phyloP scores from a whole-genome alignment of 2,888 invertebrate species.

The Tiliacea citrago region DNA sequence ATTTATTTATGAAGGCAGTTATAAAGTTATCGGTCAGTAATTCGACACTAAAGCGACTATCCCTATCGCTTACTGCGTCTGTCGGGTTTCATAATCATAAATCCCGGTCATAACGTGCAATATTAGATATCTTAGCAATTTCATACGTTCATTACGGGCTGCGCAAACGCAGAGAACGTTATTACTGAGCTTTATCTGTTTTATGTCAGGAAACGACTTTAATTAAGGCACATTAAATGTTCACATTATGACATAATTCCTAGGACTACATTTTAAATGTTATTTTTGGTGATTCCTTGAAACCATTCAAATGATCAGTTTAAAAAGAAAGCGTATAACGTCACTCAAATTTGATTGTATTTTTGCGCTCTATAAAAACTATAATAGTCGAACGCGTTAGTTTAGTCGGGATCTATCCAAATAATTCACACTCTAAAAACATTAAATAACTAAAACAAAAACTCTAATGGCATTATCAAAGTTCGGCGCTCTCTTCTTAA shows the following conservation, averaged over 20 bases:
- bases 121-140: slow-evolving; percentile 52
- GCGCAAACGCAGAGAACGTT: slow-evolving; percentile 44
- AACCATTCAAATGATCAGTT: not conserved
- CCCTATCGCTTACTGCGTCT: slow-evolving; percentile 34
- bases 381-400: not conserved
- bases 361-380: not conserved
- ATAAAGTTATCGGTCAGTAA: slow-evolving; percentile 49
- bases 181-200: slow-evolving; percentile 40
- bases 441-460: slow-evolving; percentile 13
- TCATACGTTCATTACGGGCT: slow-evolving; percentile 48
- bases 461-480: slow-evolving; percentile 10
- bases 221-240: slow-evolving; percentile 28
- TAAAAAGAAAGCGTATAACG: too few species aligned
- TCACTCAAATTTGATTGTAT: too few species aligned
- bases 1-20: slow-evolving; percentile 42
- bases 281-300: slow-evolving; percentile 11
- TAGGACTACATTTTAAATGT: not conserved
- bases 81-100: slow-evolving; percentile 54
- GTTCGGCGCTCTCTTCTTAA: slow-evolving; percentile 15
- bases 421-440: not conserved
- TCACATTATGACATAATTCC: slow-evolving; percentile 3
- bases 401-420: not conserved
- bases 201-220: slow-evolving; percentile 39
- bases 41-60: slow-evolving; percentile 42
- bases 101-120: slow-evolving; percentile 50